Percentiles rank a stretch among this genome's conserved stretches.
Evolutionary conservation across 2,888 invertebrate genomes (phyloP).

Genomic region (Penaeus monodon): DNA sequence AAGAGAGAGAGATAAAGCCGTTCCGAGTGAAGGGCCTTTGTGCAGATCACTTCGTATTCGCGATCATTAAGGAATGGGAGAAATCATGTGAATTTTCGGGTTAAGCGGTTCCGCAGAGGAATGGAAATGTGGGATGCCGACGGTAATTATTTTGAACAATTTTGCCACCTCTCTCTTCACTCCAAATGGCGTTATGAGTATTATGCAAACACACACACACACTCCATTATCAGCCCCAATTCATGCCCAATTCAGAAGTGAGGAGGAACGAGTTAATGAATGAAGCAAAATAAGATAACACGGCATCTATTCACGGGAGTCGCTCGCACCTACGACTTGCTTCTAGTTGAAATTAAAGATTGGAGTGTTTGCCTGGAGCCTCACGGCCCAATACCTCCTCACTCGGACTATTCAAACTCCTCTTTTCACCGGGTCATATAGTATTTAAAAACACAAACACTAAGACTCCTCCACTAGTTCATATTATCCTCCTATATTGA

Average conservation of each 20-base stretch:
- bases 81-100: background rate
- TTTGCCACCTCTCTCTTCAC: too few species aligned
- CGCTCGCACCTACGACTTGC: slow-evolving; percentile 44
- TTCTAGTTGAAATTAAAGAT: slow-evolving; percentile 43
- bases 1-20: slow-evolving; percentile 3
- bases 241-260: too few species aligned
- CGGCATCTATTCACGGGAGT: slow-evolving; percentile 10
- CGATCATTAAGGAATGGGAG: background rate
- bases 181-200: too few species aligned
- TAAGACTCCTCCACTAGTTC: background rate
- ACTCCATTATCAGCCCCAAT: too few species aligned
- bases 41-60: background rate
- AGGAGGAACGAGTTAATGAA: background rate
- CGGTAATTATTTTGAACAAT: too few species aligned
- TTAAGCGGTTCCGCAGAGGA: too few species aligned
- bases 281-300: background rate
- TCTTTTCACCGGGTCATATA: slow-evolving; percentile 24
- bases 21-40: background rate
- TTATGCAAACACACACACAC: too few species aligned
- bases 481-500: too few species aligned
- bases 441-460: slow-evolving; percentile 18
- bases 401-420: background rate
- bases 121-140: too few species aligned
- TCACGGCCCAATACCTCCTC: slow-evolving; percentile 23
- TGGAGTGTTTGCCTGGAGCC: slow-evolving; percentile 42